Percentiles rank a stretch among this genome's conserved stretches.
phyloP scores from a whole-genome alignment of 2,113 vertebrate genomes.

The Bombycilla garrulus region DNA sequence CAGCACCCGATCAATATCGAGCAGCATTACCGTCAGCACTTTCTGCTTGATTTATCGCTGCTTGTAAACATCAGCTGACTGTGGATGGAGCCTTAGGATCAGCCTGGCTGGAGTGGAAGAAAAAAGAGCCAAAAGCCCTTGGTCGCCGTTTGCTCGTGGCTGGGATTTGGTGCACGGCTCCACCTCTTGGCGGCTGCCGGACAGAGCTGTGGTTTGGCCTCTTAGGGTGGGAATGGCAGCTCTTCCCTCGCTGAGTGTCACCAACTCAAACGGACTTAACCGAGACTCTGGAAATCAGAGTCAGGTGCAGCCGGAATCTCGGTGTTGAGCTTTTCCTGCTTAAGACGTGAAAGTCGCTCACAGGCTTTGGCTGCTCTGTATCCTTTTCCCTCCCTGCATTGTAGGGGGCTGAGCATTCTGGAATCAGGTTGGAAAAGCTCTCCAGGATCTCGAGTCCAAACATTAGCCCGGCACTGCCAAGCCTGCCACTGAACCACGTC shows the following conservation, averaged over 20 bases:
- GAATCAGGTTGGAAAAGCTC: neutral
- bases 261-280: neutral
- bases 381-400: accelerated
- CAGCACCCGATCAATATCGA: neutral
- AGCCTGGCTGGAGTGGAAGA: neutral
- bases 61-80: neutral
- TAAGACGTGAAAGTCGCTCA: accelerated
- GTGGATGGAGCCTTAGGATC: neutral
- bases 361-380: neutral
- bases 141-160: accelerated
- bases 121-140: neutral
- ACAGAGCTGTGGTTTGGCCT: neutral
- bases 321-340: neutral
- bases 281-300: neutral
- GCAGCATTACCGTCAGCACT: neutral
- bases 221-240: neutral
- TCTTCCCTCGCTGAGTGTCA: accelerated
- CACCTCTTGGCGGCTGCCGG: conserved; percentile 8
- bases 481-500: neutral
- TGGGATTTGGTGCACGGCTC: neutral
- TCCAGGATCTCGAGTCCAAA: neutral
- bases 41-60: neutral
- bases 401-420: accelerated
- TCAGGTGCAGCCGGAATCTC: neutral
- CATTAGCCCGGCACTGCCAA: neutral